phyloP scores from a whole-genome alignment of 2,113 vertebrate species.

The Cyanistes caeruleus region DNA sequence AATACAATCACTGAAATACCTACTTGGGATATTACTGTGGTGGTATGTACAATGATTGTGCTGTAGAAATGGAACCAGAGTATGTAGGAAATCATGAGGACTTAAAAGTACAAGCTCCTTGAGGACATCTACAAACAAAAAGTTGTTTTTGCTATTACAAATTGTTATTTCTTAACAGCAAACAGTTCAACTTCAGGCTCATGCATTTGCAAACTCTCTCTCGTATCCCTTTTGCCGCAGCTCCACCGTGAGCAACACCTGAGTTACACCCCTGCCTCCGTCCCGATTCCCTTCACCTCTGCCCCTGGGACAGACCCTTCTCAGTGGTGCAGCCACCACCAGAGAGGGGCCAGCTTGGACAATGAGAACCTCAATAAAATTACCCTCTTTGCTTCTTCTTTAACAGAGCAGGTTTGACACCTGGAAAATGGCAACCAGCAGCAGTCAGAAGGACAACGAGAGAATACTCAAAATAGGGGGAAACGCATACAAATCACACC shows the following conservation, averaged over 20 bases:
- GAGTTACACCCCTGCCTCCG: neutral
- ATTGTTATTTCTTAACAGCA: conserved; percentile 48
- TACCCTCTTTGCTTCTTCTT: conserved; percentile 48
- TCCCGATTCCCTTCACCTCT: conserved; percentile 13
- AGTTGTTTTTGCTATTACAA: conserved; percentile 66
- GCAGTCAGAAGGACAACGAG: neutral
- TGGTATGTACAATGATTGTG: conserved; percentile 99
- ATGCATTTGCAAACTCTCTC: conserved; percentile 27
- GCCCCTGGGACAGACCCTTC: neutral
- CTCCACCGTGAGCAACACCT: neutral
- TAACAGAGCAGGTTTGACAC: neutral
- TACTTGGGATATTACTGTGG: conserved; percentile 99
- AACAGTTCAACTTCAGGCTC: conserved; percentile 51
- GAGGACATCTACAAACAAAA: conserved; percentile 88
- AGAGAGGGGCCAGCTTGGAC: neutral
- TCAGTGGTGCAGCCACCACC: neutral
- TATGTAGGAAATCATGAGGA: conserved; percentile 99
- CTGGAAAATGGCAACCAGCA: conserved; percentile 52
- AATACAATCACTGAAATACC: conserved; percentile 72
- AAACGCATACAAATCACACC: neutral
- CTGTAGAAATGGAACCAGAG: conserved; percentile 96
- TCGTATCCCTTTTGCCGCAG: neutral
- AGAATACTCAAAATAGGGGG: neutral
- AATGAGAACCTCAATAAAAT: conserved; percentile 9
- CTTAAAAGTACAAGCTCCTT: conserved; percentile 98